Base-by-base conservation (phyloP, 2,888 invertebrate species). In the Alsophila aescularia region DNA sequence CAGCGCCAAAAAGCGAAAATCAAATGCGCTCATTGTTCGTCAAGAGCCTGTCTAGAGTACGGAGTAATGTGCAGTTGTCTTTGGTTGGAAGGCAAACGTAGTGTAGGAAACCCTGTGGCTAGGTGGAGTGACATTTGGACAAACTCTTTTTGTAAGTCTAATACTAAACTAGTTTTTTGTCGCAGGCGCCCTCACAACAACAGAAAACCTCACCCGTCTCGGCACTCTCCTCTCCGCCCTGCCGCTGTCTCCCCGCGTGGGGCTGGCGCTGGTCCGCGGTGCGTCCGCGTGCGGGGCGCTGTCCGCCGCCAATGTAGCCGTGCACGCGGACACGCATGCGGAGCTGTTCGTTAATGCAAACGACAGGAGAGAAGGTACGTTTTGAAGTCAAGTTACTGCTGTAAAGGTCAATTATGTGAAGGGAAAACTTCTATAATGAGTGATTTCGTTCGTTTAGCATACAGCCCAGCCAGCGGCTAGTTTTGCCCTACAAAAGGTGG, bases 171-270 rank as follows among this genome's bases (percentile, higher is more conserved):
- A 3, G 21, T 21, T 3, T 27, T 8, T 9, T 9, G 2, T 27
- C 9, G 7, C 90, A 75, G 93, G 93, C 0, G 93, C 94, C 0
- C 63, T 96, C 2, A 93, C 94, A 18, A 54, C 77, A 0, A 55
- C 87, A 0, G 95, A 96, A 69, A 90, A 92, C 24, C 72, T 96
- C 9, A 95, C 96, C 0, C 81, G 93, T 0, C 81, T 96, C 0
- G 96, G 96, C 0, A 75, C 77, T 16, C 69, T 92, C 0, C 79
- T 94, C 0, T 83, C 93, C 0, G 60, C 83, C 0, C 89, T 96
- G 56, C 83, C 93, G 13, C 73, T 94, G 0, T 92, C 93, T 67
- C 95, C 95, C 1, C 93, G 93, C 47, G 54, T 69, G 95, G 29
- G 93, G 93, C 0, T 93, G 93, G 73, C 93, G 0, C 69, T 95